phyloP scores from a whole-genome alignment of 2,797 vertebrate species.

The Valencia hispanica region DNA sequence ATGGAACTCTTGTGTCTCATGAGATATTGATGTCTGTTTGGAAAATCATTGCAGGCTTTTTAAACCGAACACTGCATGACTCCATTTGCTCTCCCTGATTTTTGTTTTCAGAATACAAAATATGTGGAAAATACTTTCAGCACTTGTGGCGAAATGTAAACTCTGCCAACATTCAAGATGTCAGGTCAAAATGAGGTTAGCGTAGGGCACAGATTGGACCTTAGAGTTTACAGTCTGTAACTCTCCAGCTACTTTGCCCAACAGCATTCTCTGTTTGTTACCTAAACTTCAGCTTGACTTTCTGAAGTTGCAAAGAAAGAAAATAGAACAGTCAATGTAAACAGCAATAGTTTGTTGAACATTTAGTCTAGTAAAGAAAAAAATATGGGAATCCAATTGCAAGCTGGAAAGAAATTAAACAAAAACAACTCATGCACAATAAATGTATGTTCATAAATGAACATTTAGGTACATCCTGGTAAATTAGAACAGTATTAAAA shows the following conservation, averaged over 20 bases:
- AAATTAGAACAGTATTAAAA: not conserved
- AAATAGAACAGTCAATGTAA: not conserved
- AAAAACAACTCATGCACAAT: not conserved
- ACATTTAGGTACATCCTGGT: not conserved
- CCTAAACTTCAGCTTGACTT: conserved; percentile 12
- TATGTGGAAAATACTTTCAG: not conserved
- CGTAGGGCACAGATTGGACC: not conserved
- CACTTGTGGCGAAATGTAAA: not conserved
- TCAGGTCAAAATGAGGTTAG: not conserved
- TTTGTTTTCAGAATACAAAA: conserved; percentile 2
- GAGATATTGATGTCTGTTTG: conserved; percentile 10
- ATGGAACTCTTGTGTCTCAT: conserved; percentile 4
- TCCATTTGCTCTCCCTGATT: not conserved
- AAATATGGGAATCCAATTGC: not conserved
- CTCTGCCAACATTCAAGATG: not conserved
- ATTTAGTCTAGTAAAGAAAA: not conserved
- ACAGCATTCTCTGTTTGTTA: not conserved
- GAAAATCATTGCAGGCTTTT: not conserved
- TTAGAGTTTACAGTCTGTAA: conserved; percentile 8
- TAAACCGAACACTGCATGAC: not conserved
- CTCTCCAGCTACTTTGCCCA: not conserved
- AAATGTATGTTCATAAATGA: not conserved
- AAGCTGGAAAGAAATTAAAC: not conserved
- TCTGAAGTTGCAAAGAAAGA: not conserved
- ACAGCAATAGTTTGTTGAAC: not conserved